Conservation (phyloP, 2,888 invertebrate genomes). For the Brenthis hecate region DNA sequence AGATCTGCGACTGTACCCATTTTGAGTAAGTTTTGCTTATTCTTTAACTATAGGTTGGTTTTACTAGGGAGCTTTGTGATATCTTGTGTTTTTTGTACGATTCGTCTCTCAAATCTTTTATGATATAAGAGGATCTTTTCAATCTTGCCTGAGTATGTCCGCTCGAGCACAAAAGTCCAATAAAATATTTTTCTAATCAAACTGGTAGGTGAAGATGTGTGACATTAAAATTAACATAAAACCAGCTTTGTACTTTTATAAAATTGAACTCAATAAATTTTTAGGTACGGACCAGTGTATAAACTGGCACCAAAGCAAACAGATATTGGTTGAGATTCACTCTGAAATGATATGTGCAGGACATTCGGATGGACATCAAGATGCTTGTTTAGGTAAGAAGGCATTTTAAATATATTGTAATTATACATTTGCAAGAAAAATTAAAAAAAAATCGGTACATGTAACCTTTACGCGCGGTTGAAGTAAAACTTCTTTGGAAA, state of each 20-base stretch:
- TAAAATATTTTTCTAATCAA: too few species aligned
- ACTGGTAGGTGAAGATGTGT: too few species aligned
- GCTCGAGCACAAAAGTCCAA: too few species aligned
- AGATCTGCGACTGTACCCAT: slow-evolving; percentile 92
- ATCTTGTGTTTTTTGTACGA: not conserved
- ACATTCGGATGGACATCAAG: slow-evolving; percentile 90
- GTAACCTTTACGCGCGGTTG: too few species aligned
- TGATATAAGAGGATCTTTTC: too few species aligned
- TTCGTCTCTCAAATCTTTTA: not conserved
- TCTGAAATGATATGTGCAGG: slow-evolving; percentile 92
- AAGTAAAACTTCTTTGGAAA: too few species aligned
- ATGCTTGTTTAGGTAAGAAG: slow-evolving; percentile 87
- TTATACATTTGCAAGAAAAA: too few species aligned
- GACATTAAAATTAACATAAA: not conserved
- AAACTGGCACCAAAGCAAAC: slow-evolving; percentile 90
- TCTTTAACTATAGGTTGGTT: not conserved
- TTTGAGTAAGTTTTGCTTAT: slow-evolving; percentile 81
- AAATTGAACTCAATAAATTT: slow-evolving; percentile 32
- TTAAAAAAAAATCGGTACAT: too few species aligned
- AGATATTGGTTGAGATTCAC: slow-evolving; percentile 88
- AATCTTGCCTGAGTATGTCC: too few species aligned
- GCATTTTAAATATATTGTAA: too few species aligned
- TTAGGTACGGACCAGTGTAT: slow-evolving; percentile 88
- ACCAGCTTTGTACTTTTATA: too few species aligned
- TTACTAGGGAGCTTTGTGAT: not conserved